A percentile compares a stretch with the other conserved stretches of the same genome.
Evolutionary conservation across 2,888 invertebrate species (phyloP).

Genomic region (Caenorhabditis zanzibari): DNA sequence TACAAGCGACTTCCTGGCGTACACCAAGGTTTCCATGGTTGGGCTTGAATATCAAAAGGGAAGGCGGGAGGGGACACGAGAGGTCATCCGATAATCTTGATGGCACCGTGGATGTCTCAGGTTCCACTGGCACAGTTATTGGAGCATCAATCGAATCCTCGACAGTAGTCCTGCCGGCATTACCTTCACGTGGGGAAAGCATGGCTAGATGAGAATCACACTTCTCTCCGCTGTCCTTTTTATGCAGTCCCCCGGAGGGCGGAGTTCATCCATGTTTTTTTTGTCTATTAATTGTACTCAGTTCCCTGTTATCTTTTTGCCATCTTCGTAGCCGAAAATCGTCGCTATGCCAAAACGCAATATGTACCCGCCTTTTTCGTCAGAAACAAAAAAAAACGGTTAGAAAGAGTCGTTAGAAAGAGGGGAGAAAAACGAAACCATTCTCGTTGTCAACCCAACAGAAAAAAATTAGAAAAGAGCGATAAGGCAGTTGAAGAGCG

Average conservation of each 20-base stretch:
- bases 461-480: background rate
- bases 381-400: background rate
- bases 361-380: background rate
- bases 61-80: too few relatives aligned
- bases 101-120: too few relatives aligned
- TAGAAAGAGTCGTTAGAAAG: background rate
- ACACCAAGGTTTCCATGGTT: too few relatives aligned
- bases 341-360: background rate
- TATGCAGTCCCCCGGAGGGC: background rate
- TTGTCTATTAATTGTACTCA: conserved; percentile 2
- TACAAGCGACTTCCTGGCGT: too few relatives aligned
- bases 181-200: too few relatives aligned
- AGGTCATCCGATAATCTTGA: too few relatives aligned
- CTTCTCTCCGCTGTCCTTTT: background rate
- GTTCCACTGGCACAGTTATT: too few relatives aligned
- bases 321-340: background rate
- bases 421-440: conserved; percentile 2
- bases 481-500: background rate
- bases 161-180: too few relatives aligned
- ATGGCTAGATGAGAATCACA: too few relatives aligned
- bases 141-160: too few relatives aligned
- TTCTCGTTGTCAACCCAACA: background rate
- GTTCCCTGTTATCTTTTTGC: background rate
- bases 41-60: too few relatives aligned
- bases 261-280: conserved; percentile 23